These are phyloP conservation scores for Catharus ustulatus DNA, from an alignment of 2,797 vertebrate genomes.

Conservation along the genomic window DNA sequence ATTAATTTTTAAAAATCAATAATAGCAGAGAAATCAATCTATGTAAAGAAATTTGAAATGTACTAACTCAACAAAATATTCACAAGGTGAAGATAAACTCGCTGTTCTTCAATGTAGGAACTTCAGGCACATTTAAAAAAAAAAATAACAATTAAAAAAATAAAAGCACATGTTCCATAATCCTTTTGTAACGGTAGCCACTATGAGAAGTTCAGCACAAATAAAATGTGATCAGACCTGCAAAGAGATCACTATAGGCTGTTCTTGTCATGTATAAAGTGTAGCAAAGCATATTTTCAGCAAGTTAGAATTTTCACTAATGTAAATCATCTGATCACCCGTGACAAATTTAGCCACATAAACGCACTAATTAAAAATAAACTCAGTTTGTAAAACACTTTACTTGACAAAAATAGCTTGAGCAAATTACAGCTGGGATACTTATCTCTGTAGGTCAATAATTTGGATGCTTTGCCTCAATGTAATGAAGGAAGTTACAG, in stretches of 20 bases:
- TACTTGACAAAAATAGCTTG: background rate
- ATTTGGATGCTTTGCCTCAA: background rate
- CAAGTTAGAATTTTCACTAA: background rate
- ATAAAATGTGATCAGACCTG: background rate
- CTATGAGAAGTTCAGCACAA: background rate
- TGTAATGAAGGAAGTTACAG: background rate
- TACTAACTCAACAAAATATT: background rate
- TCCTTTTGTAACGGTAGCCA: background rate
- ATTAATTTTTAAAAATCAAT: background rate
- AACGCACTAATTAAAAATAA: slow-evolving; percentile 10
- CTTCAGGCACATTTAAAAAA: background rate
- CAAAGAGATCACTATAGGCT: background rate
- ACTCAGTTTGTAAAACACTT: background rate
- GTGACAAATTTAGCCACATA: background rate
- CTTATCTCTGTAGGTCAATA: background rate
- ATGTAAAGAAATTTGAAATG: background rate
- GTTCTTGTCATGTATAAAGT: background rate
- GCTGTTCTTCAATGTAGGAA: background rate
- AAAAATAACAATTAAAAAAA: background rate
- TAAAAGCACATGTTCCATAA: background rate
- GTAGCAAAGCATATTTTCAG: background rate
- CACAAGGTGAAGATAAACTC: background rate
- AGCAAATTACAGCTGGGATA: background rate
- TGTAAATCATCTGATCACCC: background rate
- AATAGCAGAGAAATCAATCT: background rate